Conservation (phyloP, 2,797 vertebrate genomes). For the Danio albolineatus region DNA sequence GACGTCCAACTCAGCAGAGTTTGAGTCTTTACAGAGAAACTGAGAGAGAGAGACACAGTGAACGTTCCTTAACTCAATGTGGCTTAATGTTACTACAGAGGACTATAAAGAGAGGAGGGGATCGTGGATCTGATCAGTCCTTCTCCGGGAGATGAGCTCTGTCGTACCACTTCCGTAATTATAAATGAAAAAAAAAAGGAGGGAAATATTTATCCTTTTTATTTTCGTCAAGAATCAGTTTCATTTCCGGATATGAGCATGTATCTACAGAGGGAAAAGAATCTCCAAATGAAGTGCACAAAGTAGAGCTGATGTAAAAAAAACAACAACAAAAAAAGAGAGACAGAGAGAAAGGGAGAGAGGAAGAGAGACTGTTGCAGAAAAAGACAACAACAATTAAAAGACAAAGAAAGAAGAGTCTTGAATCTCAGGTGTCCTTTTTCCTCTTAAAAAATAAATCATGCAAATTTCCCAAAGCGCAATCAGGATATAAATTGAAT, state of each 20-base stretch:
- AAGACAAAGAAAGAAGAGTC: conserved; percentile 49
- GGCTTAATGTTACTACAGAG: conserved; percentile 22
- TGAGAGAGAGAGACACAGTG: conserved; percentile 8
- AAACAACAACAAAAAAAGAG: neutral
- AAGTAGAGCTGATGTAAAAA: conserved; percentile 55
- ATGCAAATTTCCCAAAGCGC: conserved; percentile 80
- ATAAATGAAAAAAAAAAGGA: conserved; percentile 73
- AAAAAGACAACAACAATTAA: conserved; percentile 56
- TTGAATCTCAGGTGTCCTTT: conserved; percentile 61
- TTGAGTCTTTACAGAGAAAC: conserved; percentile 25
- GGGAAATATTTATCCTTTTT: conserved; percentile 78
- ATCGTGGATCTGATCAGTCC: conserved; percentile 71
- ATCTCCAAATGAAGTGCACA: conserved; percentile 65
- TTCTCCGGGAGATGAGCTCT: conserved; percentile 61
- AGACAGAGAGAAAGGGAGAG: conserved; percentile 1
- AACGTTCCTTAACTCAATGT: conserved; percentile 36
- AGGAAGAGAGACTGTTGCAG: conserved; percentile 31
- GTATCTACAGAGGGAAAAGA: conserved; percentile 70
- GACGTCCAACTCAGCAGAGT: conserved; percentile 31
- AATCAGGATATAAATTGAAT: conserved; percentile 76
- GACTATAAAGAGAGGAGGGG: conserved; percentile 56
- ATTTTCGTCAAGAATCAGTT: conserved; percentile 78
- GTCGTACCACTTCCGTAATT: conserved; percentile 73
- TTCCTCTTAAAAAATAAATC: conserved; percentile 67
- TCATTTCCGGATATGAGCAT: conserved; percentile 74